Conservation (phyloP, 2,113 vertebrate species). For the Montifringilla adamsi region DNA sequence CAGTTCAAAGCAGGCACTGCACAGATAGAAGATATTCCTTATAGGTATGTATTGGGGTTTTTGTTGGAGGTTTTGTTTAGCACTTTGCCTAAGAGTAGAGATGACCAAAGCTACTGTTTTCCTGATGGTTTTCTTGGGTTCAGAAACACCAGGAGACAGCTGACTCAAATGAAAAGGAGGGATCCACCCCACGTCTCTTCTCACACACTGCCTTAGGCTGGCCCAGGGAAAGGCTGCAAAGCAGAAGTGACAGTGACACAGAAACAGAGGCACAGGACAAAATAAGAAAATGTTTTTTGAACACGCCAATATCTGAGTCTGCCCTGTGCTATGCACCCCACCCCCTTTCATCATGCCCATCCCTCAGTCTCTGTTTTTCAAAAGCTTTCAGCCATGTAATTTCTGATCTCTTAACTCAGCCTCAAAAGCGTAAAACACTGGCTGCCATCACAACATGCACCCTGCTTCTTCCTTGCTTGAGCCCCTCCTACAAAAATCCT, state of each 20-base stretch:
- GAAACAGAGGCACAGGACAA: neutral
- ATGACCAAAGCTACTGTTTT: neutral
- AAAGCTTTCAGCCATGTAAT: neutral
- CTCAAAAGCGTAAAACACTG: neutral
- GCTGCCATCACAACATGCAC: neutral
- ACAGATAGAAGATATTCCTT: fast-evolving
- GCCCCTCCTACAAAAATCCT: neutral
- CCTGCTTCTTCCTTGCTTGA: neutral
- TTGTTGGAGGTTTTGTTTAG: neutral
- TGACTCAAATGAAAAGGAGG: neutral
- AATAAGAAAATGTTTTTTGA: neutral
- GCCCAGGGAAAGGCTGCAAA: neutral
- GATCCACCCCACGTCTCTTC: too few relatives aligned
- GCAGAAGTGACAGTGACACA: neutral
- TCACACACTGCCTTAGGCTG: fast-evolving
- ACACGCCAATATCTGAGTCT: neutral
- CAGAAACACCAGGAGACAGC: neutral
- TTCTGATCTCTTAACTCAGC: neutral
- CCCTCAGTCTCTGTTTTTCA: neutral
- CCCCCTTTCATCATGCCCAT: too few relatives aligned
- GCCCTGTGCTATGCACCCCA: neutral
- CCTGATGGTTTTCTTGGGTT: neutral
- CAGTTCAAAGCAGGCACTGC: neutral
- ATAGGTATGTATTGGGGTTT: neutral
- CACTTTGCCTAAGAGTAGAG: neutral